A percentile compares a stretch with the other conserved stretches of the same genome.
Conservation (phyloP, 2,888 invertebrate genomes). For the Lutraria lutraria region DNA sequence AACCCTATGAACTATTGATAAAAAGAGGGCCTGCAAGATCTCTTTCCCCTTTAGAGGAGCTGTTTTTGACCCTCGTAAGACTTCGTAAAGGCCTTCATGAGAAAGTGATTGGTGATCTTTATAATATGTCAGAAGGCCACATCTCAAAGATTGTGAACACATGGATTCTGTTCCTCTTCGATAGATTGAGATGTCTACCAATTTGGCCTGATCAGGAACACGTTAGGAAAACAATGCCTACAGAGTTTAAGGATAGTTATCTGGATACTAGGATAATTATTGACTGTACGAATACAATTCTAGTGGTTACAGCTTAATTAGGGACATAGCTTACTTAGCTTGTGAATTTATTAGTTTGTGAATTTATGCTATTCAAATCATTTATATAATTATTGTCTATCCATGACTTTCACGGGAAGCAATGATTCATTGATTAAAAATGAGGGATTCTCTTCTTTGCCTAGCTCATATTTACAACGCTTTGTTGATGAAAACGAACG, state of each 20-base stretch:
- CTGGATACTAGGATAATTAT: conserved; percentile 26
- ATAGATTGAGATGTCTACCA: conserved; percentile 26
- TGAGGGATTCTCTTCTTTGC: too few species aligned
- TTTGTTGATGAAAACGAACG: too few species aligned
- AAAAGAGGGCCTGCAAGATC: conserved; percentile 38
- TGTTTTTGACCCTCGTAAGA: conserved; percentile 37
- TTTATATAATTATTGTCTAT: too few species aligned
- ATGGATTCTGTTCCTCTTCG: conserved; percentile 37
- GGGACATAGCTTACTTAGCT: too few species aligned
- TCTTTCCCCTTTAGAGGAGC: conserved; percentile 38
- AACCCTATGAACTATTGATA: not conserved
- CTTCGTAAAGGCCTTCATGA: conserved; percentile 34
- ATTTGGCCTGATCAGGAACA: conserved; percentile 15
- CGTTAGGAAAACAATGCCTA: conserved; percentile 37
- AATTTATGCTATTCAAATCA: too few species aligned
- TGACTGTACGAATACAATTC: too few species aligned
- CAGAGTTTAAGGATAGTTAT: conserved; percentile 10
- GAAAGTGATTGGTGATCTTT: conserved; percentile 32
- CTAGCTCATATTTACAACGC: too few species aligned
- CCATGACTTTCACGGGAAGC: too few species aligned
- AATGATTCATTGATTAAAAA: too few species aligned
- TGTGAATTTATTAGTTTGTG: too few species aligned
- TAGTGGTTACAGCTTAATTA: too few species aligned
- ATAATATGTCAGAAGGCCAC: conserved; percentile 34
- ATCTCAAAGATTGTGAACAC: conserved; percentile 38